Conservation (phyloP, 2,113 vertebrate genomes). For the Glaucomys volans region DNA sequence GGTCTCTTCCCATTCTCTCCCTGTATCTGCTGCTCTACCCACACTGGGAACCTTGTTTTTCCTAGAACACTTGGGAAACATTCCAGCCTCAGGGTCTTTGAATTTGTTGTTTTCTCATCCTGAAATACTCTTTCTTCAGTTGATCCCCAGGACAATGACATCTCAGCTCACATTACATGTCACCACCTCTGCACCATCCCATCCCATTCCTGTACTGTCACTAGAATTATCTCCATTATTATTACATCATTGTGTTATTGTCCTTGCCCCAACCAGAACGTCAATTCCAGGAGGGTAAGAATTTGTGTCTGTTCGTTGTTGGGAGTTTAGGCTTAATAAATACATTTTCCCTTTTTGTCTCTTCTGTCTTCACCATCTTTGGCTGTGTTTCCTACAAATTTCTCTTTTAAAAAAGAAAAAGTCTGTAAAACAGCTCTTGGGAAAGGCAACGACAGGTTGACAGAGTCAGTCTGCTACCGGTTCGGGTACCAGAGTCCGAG, state of each 20-base stretch:
- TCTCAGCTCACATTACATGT: background rate
- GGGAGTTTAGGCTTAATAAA: background rate
- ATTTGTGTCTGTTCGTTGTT: background rate
- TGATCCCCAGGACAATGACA: background rate
- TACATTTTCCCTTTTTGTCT: background rate
- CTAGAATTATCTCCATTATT: background rate
- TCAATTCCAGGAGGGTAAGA: background rate
- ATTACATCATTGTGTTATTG: background rate
- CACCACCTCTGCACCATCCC: background rate
- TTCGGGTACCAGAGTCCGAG: conserved; percentile 86
- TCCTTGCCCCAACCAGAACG: background rate
- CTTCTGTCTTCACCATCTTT: background rate
- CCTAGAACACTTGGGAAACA: background rate
- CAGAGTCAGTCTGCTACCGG: conserved; percentile 77
- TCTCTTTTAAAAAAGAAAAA: background rate
- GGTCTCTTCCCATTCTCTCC: background rate
- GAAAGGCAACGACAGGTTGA: accelerated
- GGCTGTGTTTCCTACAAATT: background rate
- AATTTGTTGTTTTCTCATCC: background rate
- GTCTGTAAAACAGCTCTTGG: background rate
- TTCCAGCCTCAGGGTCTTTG: background rate
- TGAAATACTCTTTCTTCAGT: background rate
- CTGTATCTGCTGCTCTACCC: background rate
- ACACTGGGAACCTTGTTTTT: background rate
- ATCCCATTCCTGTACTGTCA: background rate